These are phyloP conservation scores for Holothuria glaberrima DNA, from an alignment of 35 echinoderm and acorn worm species.

Conservation along the genomic window DNA sequence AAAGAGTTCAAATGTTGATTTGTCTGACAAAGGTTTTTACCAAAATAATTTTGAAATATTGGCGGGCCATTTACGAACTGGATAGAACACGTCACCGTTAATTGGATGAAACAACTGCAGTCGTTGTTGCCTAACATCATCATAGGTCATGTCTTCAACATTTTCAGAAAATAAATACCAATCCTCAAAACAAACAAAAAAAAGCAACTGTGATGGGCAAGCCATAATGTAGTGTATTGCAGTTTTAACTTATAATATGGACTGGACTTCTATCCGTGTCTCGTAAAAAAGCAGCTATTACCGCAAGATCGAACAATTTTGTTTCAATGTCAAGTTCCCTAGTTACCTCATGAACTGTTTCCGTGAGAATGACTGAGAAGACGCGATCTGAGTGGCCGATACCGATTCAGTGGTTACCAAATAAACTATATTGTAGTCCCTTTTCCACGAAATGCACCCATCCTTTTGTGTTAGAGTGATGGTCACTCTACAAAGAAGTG, in stretches of 20 bases:
- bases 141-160: not conserved
- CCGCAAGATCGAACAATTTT: too few relatives aligned
- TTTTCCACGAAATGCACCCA: constrained; percentile 1
- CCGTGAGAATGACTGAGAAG: not conserved
- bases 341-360: not conserved
- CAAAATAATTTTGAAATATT: constrained; percentile 20
- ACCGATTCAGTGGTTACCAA: not conserved
- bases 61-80: not conserved
- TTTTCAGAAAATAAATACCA: not conserved
- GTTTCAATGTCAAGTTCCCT: too few relatives aligned
- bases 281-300: too few relatives aligned
- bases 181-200: not conserved
- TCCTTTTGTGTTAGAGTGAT: constrained; percentile 10
- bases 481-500: too few relatives aligned
- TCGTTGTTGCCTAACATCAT: not conserved
- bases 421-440: constrained; percentile 3
- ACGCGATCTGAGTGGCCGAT: not conserved
- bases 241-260: too few relatives aligned
- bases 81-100: constrained; percentile 13
- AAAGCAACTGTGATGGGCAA: not conserved
- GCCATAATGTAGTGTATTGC: not conserved
- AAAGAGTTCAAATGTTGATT: constrained; percentile 1
- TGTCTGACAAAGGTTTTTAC: not conserved
- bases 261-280: too few relatives aligned
- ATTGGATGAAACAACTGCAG: not conserved